These are phyloP conservation scores for Siniperca chuatsi DNA, from an alignment of 2,113 vertebrate genomes.

Conservation along the genomic window DNA sequence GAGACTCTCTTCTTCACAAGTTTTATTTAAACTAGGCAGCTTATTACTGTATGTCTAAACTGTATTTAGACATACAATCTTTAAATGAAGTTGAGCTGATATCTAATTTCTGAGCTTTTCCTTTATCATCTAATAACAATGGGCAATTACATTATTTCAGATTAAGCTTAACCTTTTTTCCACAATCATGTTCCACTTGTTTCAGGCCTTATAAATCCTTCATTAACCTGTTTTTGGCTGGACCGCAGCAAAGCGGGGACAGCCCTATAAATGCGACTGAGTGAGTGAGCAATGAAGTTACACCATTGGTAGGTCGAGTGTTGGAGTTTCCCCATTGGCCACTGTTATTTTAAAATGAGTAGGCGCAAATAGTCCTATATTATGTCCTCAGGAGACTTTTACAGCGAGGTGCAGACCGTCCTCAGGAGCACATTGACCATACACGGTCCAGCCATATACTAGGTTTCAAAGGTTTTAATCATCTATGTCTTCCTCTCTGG, in stretches of 20 bases:
- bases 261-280: too few relatives aligned
- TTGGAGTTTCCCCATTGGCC: too few relatives aligned
- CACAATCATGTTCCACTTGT: not conserved
- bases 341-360: too few relatives aligned
- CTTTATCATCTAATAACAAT: not conserved
- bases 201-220: not conserved
- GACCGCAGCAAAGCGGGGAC: too few relatives aligned
- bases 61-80: not conserved
- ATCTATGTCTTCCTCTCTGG: not conserved
- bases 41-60: not conserved
- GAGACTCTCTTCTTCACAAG: not conserved
- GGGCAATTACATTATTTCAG: not conserved
- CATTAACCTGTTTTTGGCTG: not conserved
- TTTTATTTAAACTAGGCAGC: not conserved
- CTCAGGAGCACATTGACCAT: too few relatives aligned
- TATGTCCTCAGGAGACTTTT: too few relatives aligned
- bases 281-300: too few relatives aligned
- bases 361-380: too few relatives aligned
- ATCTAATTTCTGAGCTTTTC: constrained; percentile 1
- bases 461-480: not conserved
- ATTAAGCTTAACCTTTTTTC: not conserved
- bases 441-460: too few relatives aligned
- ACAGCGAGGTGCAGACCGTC: too few relatives aligned
- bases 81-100: not conserved
- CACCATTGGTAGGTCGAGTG: too few relatives aligned